Evolutionary conservation across 2,113 vertebrate species (phyloP), one percentile per base, ranked within the genome.

Genomic region (Notothenia coriiceps): DNA sequence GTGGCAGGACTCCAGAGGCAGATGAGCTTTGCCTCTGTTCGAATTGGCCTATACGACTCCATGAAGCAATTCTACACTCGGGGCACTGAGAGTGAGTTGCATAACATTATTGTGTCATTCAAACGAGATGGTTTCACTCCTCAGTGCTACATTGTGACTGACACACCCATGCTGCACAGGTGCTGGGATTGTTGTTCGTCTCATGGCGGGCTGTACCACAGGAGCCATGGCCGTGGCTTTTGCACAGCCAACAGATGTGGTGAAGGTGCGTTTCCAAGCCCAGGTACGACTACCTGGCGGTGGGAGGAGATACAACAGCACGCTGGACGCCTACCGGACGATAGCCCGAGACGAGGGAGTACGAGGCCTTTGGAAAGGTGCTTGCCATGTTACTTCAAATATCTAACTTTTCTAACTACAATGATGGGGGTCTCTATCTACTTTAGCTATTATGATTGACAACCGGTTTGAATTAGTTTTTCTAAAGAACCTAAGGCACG

Each of bases 191-290:
- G 92, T 94, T 2, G 93, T 90, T 33, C 93, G 95, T 1, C 94
- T 98, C 55, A 92, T 97, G 86, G 97, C 97, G 0, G 97, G 97
- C 43, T 95, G 95, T 62, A 98, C 97, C 52, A 98, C 96, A 0
- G 96, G 97, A 10, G 97, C 96, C 18, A 93, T 97, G 95, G 97
- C 97, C 2, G 97, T 98, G 20, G 89, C 93, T 0, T 93, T 97
- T 22, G 97, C 97, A 43, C 97, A 98, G 83, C 97, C 97, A 2
- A 98, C 97, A 0, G 97, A 98, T 66, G 97, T 98, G 82, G 97
- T 98, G 12, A 98, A 98, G 87, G 97, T 98, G 49, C 93, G 96
- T 4, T 97, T 97, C 86, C 97, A 98, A 81, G 96, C 96, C 0
- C 95, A 96, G 86, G 93, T 90, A 8, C 94, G 91, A 10, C 57